These are phyloP conservation scores for Amazonetta brasiliensis DNA, from an alignment of 2,797 vertebrate genomes.

Conservation along the genomic window DNA sequence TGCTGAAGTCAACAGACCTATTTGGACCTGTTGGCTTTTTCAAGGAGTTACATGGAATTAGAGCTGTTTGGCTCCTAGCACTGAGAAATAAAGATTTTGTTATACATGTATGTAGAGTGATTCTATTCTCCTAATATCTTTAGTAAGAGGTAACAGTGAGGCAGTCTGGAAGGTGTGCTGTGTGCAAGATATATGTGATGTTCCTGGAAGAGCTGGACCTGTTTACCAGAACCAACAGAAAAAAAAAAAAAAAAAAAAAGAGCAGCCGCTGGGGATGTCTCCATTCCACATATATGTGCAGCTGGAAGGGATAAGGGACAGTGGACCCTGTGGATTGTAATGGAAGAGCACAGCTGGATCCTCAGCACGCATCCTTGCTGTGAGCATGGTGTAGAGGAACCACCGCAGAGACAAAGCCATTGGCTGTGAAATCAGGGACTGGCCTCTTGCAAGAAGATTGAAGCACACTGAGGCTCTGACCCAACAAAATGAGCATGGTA, in stretches of 20 bases:
- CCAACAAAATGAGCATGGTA: neutral
- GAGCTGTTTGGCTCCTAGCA: neutral
- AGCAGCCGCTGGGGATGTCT: neutral
- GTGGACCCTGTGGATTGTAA: neutral
- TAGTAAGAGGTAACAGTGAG: fast-evolving
- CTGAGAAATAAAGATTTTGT: neutral
- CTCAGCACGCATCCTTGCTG: neutral
- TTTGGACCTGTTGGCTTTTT: neutral
- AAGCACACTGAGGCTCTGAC: neutral
- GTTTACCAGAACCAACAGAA: neutral
- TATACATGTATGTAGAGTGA: fast-evolving
- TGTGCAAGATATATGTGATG: neutral
- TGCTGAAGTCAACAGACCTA: fast-evolving
- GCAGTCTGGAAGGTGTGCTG: fast-evolving
- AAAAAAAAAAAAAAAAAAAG: neutral
- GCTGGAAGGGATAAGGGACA: neutral
- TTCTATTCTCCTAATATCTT: fast-evolving
- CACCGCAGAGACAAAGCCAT: neutral
- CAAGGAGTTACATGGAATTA: fast-evolving
- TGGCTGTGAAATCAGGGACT: neutral
- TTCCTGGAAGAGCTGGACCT: neutral
- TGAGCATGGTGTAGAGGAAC: no score
- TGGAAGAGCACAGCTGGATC: neutral
- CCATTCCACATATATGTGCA: neutral
- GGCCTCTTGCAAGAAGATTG: neutral